Percentiles rank a stretch among this genome's conserved stretches.
These are phyloP conservation scores for Tuta absoluta DNA, from an alignment of 2,888 invertebrate species.

Conservation along the genomic window DNA sequence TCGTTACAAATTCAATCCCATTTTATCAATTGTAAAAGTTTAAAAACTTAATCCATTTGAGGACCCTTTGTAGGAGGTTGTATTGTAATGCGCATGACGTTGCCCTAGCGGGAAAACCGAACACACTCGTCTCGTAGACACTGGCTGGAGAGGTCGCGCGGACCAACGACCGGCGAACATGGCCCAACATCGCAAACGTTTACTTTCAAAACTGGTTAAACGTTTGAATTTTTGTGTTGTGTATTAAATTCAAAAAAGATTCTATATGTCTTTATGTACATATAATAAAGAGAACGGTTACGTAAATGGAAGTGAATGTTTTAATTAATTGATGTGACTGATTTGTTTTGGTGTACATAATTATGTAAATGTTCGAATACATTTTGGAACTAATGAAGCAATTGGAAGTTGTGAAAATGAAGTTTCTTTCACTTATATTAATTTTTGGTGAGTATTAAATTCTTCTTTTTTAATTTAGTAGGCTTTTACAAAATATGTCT, in stretches of 20 bases:
- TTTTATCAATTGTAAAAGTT: constrained; percentile 79
- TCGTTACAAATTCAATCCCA: constrained; percentile 72
- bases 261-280: too few relatives aligned
- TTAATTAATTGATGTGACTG: constrained; percentile 53
- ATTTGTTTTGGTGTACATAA: constrained; percentile 21
- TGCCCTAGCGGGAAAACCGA: constrained; percentile 74
- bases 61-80: constrained; percentile 69
- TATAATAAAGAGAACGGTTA: neutral
- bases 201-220: constrained; percentile 54
- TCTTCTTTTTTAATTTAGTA: too few relatives aligned
- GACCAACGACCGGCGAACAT: constrained; percentile 47
- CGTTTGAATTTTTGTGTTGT: constrained; percentile 3
- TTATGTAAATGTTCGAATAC: constrained; percentile 33
- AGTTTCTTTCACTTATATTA: constrained; percentile 62
- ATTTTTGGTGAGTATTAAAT: constrained; percentile 65
- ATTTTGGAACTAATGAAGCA: constrained; percentile 44
- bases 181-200: constrained; percentile 56
- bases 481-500: neutral
- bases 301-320: constrained; percentile 32
- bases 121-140: constrained; percentile 65
- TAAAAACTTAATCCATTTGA: constrained; percentile 80
- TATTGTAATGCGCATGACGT: constrained; percentile 74
- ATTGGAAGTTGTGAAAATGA: constrained; percentile 60
- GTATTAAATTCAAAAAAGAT: constrained; percentile 24
- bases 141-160: constrained; percentile 52